phyloP scores from a whole-genome alignment of 2,113 vertebrate genomes.

The Ailuropoda melanoleuca region DNA sequence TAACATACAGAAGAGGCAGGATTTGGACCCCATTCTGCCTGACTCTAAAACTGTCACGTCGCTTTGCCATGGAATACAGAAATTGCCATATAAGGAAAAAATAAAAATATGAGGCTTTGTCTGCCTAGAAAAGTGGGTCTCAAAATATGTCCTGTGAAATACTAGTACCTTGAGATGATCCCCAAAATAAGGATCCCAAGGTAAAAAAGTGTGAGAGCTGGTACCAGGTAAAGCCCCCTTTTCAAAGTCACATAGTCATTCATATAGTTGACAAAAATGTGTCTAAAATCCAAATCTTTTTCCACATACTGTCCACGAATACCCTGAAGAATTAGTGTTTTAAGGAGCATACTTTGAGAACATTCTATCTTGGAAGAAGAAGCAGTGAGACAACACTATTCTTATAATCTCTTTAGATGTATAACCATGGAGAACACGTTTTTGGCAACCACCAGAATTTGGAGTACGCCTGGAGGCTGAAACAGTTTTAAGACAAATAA shows the following conservation, averaged over 20 bases:
- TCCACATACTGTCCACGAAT: neutral
- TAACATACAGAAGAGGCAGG: neutral
- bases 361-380: neutral
- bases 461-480: neutral
- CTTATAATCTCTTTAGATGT: slow-evolving; percentile 2
- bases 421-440: neutral
- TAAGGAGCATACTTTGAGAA: neutral
- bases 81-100: neutral
- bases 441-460: neutral
- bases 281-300: neutral
- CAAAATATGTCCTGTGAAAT: neutral
- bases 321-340: neutral
- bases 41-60: neutral
- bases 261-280: neutral
- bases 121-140: neutral
- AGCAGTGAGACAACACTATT: neutral
- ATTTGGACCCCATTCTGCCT: neutral
- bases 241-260: neutral
- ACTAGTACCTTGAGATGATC: neutral
- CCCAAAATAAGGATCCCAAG: neutral
- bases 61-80: neutral
- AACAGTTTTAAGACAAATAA: neutral
- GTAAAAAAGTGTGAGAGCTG: neutral
- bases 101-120: neutral
- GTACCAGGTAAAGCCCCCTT: neutral